Percentiles rank a stretch among this genome's conserved stretches.
phyloP scores from a whole-genome alignment of 1,140 invertebrate species.

The Papilio aristodemus region DNA sequence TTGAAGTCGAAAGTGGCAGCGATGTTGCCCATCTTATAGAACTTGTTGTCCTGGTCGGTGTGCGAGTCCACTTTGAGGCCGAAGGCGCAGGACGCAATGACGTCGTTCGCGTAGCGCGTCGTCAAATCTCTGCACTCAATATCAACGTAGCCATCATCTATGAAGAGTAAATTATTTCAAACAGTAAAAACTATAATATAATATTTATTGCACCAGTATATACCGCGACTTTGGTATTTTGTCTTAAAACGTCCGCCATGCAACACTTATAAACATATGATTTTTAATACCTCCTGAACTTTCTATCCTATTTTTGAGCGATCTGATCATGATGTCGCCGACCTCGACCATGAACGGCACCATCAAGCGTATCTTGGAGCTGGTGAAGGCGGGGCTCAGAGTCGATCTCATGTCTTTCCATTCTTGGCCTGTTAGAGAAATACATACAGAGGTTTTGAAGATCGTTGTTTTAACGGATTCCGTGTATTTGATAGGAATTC shows the following conservation, averaged over 20 bases:
- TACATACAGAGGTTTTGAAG: not conserved
- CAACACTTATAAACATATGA: too few relatives aligned
- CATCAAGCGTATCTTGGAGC: slow-evolving; percentile 76
- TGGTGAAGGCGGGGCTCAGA: slow-evolving; percentile 69
- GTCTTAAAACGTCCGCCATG: too few relatives aligned
- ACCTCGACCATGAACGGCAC: slow-evolving; percentile 52
- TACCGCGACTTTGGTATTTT: too few relatives aligned
- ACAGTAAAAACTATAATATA: too few relatives aligned
- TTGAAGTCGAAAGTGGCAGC: slow-evolving; percentile 41
- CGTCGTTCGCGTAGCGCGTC: slow-evolving; percentile 81
- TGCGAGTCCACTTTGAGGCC: slow-evolving; percentile 82
- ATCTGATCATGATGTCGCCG: slow-evolving; percentile 43
- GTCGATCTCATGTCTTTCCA: slow-evolving; percentile 23
- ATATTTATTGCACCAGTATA: too few relatives aligned
- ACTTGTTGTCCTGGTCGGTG: slow-evolving; percentile 76
- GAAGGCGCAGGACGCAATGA: slow-evolving; percentile 73
- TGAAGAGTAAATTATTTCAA: slow-evolving; percentile 37
- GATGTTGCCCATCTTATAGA: slow-evolving; percentile 78
- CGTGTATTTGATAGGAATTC: too few relatives aligned
- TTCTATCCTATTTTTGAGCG: slow-evolving; percentile 42
- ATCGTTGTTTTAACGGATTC: too few relatives aligned
- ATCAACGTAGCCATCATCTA: slow-evolving; percentile 50
- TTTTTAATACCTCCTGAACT: slow-evolving; percentile 37
- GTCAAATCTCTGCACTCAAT: slow-evolving; percentile 78
- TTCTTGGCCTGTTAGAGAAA: not conserved